Percentiles rank a stretch among this genome's conserved stretches.
phyloP scores from a whole-genome alignment of 2,888 invertebrate species.

The Pollenia griseotomentosa region DNA sequence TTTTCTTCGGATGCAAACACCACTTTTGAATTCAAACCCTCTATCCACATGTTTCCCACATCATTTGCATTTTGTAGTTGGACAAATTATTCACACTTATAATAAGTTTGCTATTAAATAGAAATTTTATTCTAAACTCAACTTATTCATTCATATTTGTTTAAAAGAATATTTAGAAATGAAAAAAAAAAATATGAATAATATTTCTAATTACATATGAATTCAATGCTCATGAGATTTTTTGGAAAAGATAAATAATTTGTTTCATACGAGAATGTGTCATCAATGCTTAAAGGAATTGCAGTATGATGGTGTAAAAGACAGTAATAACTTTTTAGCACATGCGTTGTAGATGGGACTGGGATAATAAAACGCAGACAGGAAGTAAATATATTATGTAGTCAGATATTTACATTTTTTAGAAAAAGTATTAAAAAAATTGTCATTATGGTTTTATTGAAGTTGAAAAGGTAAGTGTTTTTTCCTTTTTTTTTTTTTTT shows the following conservation, averaged over 20 bases:
- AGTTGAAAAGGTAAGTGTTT: too few relatives aligned
- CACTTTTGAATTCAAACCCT: not conserved
- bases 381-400: not conserved
- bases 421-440: not conserved
- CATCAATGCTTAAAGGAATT: constrained; percentile 51
- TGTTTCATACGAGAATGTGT: constrained; percentile 59
- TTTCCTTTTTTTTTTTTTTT: too few relatives aligned
- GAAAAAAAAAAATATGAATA: constrained; percentile 26
- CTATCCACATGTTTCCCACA: constrained; percentile 11
- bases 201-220: constrained; percentile 64
- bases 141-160: constrained; percentile 57
- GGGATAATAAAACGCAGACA: constrained; percentile 32
- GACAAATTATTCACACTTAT: constrained; percentile 52
- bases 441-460: too few relatives aligned
- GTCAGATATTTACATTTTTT: not conserved
- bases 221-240: constrained; percentile 64
- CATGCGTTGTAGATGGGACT: constrained; percentile 14
- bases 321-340: constrained; percentile 21
- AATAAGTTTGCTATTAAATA: constrained; percentile 19
- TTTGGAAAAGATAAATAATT: constrained; percentile 64
- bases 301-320: constrained; percentile 4
- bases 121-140: constrained; percentile 57
- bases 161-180: constrained; percentile 29
- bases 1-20: not conserved
- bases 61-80: constrained; percentile 50